Evolutionary conservation across 2,113 vertebrate species (phyloP), one percentile per base, ranked within the genome.

Genomic region (Campylomormyrus numenius): DNA sequence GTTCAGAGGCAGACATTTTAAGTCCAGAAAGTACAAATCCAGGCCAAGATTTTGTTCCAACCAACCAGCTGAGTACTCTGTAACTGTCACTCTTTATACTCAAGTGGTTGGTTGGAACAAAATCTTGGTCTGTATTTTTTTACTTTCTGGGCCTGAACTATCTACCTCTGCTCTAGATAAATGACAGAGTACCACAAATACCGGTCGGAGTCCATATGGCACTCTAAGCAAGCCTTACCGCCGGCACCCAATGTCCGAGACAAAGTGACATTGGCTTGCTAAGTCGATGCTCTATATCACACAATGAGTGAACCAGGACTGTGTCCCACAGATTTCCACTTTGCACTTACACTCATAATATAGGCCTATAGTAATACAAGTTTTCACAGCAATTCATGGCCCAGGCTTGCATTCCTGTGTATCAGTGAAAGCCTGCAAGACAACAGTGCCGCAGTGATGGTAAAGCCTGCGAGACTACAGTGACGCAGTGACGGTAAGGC

Each of bases 351-450:
- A 17, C 85, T 88, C 53, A 88, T 85, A 88, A 66, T 85, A 42
- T 42, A 80, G 74, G 27, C 62, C 10, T 70, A 70, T 70, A 70
- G 9, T 90, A 27, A 90, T 88, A 39, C 4, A 9, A 13, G 45
- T 85, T 88, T 77, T 83, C 3, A 11, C 50, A 83, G 50, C 15
- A 77, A 52, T 27, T 84, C 87, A 13, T 48, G 31, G 62, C 70
- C 70, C 70, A 19, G 35, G 21, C 19, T 39, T 62, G n/a, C 77
- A 15, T 80, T 90, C 21, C 56, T 24, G 39, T 39, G n/a, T 35
- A 77, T 89, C 84, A n/a, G 88, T 92, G 89, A 92, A 91, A 90
- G 89, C 53, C 88, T 31, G 48, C 21, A 31, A 74, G 62, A 89
- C n/a, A 6, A 45, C 62, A 48, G 31, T 92, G 90, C 91, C 89